Percentiles rank a stretch among this genome's conserved stretches.
phyloP scores from a whole-genome alignment of 1,140 invertebrate species.

The Bombus pascuorum region DNA sequence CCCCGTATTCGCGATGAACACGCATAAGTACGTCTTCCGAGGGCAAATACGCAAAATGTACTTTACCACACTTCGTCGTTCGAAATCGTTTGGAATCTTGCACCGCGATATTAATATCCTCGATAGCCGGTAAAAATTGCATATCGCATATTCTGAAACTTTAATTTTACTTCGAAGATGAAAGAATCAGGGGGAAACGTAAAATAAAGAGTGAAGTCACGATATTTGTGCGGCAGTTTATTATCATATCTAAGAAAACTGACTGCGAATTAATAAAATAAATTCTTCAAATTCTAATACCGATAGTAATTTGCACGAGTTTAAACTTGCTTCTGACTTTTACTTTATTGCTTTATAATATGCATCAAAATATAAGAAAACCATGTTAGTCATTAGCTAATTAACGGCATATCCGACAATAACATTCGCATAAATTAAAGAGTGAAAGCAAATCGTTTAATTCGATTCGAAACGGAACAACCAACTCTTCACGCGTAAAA shows the following conservation, averaged over 20 bases:
- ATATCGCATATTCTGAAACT: no score
- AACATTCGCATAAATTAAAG: slow-evolving; percentile 37
- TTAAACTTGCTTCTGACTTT: not conserved
- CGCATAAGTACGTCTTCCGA: not conserved
- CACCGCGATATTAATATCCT: no score
- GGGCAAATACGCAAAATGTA: not conserved
- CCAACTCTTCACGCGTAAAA: not conserved
- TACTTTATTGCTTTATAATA: not conserved
- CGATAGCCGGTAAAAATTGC: no score
- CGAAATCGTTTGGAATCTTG: no score
- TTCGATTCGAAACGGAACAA: slow-evolving; percentile 29
- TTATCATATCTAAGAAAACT: no score
- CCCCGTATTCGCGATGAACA: not conserved
- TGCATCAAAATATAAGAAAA: not conserved
- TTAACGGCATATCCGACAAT: slow-evolving; percentile 54
- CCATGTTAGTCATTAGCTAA: slow-evolving; percentile 53
- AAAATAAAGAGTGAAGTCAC: no score
- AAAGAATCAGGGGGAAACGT: no score
- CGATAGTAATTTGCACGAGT: not conserved
- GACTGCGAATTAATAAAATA: no score
- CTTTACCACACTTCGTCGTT: not conserved
- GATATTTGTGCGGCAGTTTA: no score
- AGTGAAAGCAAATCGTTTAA: slow-evolving; percentile 40
- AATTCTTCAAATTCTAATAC: not conserved
- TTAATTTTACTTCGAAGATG: no score